Evolutionary conservation across 2,113 vertebrate species (phyloP), one percentile per base, ranked within the genome.

Genomic region (Phylloscopus trochiloides): DNA sequence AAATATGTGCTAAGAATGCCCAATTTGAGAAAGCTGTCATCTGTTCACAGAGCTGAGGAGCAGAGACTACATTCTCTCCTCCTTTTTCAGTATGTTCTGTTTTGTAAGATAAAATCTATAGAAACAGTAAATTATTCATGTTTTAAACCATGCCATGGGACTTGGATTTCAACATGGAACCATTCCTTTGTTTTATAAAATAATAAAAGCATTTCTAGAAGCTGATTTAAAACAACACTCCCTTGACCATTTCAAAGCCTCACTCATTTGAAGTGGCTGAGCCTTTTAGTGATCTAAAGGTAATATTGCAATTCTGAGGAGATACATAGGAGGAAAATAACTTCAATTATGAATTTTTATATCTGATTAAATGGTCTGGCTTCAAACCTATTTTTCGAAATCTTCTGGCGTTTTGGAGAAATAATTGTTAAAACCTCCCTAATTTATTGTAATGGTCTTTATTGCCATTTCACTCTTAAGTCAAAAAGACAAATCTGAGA

Each of bases 1-100:
- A 90, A 94, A 95, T 92, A 91, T 63, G 94, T 96, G 78, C 93
- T 94, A 95, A 97, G 96, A 96, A 94, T 74, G 92, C 79, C 74
- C 90, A 83, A 58, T 93, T 82, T 93, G 78, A 86, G 90, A 90
- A 96, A 94, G 70, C 85, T 90, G 78, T 95, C 93, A 93, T 93
- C 95, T 96, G 92, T 79, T 96, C 95, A 19, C 75, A 72, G 92
- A 82, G 77, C 63, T 2, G 67, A 73, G 75, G 58, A 94, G 77
- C 68, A 92, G 72, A 71, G 72, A 29, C 21, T 92, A 25, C 66
- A 22, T 92, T 92, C 78, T 83, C 88, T 92, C 85, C 78, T 88
- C 71, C 68, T 51, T 96, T 96, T 95, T 91, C 92, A 70, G 52
- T 88, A 73, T 80, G 92, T 57, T 90, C 87, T 85, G 54, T 61